Percentiles rank a stretch among this genome's conserved stretches.
phyloP scores from a whole-genome alignment of 1,140 invertebrate species.

The Neelides sp. region DNA sequence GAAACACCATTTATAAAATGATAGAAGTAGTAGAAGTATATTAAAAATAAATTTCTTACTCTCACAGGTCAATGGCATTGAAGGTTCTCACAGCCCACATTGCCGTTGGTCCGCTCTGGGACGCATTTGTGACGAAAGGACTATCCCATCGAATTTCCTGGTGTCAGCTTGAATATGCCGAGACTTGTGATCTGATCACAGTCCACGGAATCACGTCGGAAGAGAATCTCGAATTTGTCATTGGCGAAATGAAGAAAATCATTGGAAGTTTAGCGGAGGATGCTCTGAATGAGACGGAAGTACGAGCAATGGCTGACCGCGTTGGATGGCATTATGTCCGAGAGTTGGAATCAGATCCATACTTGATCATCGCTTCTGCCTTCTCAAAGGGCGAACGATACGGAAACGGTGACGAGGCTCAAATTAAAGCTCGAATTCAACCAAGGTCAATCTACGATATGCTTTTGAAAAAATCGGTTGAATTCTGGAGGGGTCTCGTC shows the following conservation, averaged over 20 bases:
- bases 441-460: slow-evolving; percentile 49
- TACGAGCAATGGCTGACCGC: slow-evolving; percentile 24
- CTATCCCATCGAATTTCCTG: slow-evolving; percentile 26
- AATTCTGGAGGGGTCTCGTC: slow-evolving; percentile 60
- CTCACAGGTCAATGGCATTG: slow-evolving; percentile 15
- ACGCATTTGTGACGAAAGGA: slow-evolving; percentile 18
- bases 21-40: no score
- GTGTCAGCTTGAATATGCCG: slow-evolving; percentile 28
- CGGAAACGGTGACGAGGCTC: slow-evolving; percentile 14
- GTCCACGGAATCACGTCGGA: slow-evolving; percentile 20
- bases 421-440: slow-evolving; percentile 54
- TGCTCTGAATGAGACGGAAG: slow-evolving; percentile 6
- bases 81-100: slow-evolving; percentile 26
- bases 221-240: slow-evolving; percentile 9
- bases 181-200: slow-evolving; percentile 24
- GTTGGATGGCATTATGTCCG: slow-evolving; percentile 29
- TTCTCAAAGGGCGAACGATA: slow-evolving; percentile 27
- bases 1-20: neutral
- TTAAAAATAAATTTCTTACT: neutral
- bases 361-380: slow-evolving; percentile 20
- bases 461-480: slow-evolving; percentile 47
- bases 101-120: slow-evolving; percentile 25
- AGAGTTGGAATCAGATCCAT: slow-evolving; percentile 26
- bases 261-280: neutral
- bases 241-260: neutral